Conservation (phyloP, 1,140 invertebrate species). For the Aphaenogaster rudis region DNA sequence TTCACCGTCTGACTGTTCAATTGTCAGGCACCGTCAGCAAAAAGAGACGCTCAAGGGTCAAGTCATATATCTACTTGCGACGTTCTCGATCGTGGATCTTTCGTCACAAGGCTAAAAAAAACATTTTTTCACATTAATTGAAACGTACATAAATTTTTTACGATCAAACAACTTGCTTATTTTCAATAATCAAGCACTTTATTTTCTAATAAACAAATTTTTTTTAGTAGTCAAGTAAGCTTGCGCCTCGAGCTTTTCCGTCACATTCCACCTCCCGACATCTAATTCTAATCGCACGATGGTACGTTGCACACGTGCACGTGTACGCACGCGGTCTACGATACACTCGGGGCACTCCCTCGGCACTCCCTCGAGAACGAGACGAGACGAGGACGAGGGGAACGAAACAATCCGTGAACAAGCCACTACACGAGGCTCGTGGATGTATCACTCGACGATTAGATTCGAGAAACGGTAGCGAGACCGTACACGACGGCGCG, state of each 20-base stretch:
- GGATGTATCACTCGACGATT: constrained; percentile 73
- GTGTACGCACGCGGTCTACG: constrained; percentile 42
- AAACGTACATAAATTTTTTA: too few species aligned
- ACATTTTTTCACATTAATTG: background rate
- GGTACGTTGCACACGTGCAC: constrained; percentile 17
- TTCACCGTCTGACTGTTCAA: background rate
- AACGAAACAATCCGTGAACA: constrained; percentile 76
- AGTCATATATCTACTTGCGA: background rate
- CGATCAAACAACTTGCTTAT: background rate
- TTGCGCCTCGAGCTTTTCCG: background rate
- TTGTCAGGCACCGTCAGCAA: background rate
- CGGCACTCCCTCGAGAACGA: constrained; percentile 50
- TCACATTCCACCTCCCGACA: background rate
- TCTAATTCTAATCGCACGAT: constrained; percentile 35
- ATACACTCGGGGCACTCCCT: constrained; percentile 39
- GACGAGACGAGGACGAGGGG: constrained; percentile 37
- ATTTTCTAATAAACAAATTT: background rate
- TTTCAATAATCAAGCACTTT: too few species aligned
- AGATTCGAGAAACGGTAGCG: constrained; percentile 72
- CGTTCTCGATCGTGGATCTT: too few species aligned
- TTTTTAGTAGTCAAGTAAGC: background rate
- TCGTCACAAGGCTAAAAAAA: background rate
- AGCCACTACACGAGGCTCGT: constrained; percentile 72
- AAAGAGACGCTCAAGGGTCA: background rate
- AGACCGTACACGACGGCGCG: constrained; percentile 45